phyloP scores from a whole-genome alignment of 2,113 vertebrate species.

The Triplophysa siluroides region DNA sequence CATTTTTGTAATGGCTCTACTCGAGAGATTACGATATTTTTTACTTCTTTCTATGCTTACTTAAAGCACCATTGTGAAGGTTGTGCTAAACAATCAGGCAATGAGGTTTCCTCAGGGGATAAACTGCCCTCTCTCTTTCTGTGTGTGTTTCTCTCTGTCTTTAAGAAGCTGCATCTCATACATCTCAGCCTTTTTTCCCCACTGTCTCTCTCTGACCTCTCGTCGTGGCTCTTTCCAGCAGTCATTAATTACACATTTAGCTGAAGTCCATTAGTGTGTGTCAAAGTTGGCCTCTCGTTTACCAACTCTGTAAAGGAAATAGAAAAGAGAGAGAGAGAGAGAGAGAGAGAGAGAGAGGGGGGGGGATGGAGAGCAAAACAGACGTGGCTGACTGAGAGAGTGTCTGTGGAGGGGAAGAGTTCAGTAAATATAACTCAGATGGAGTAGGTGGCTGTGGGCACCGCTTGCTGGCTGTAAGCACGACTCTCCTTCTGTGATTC shows the following conservation, averaged over 20 bases:
- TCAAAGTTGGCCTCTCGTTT: conserved; percentile 42
- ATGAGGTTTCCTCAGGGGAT: background rate
- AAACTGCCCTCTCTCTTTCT: background rate
- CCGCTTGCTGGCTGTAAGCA: conserved; percentile 41
- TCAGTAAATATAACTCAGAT: conserved; percentile 29
- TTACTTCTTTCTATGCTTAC: background rate
- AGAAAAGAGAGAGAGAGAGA: conserved; percentile 25
- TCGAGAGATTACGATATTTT: background rate
- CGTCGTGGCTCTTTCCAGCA: conserved; percentile 43
- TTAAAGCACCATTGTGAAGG: background rate
- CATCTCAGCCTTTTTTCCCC: conserved; percentile 7
- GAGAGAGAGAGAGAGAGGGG: background rate
- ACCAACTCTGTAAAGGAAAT: conserved; percentile 47
- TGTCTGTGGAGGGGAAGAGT: background rate
- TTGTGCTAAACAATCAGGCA: background rate
- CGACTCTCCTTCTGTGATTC: background rate
- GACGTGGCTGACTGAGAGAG: background rate
- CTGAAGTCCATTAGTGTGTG: conserved; percentile 48
- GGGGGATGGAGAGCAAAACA: background rate
- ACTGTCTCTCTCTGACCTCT: conserved; percentile 42
- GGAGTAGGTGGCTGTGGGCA: conserved; percentile 1
- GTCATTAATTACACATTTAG: conserved; percentile 55
- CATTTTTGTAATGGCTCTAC: no score
- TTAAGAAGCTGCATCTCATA: conserved; percentile 32
- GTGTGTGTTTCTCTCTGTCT: conserved; percentile 13